These are phyloP conservation scores for Heliconius melpomene DNA, from an alignment of 1,140 invertebrate species.

Conservation along the genomic window DNA sequence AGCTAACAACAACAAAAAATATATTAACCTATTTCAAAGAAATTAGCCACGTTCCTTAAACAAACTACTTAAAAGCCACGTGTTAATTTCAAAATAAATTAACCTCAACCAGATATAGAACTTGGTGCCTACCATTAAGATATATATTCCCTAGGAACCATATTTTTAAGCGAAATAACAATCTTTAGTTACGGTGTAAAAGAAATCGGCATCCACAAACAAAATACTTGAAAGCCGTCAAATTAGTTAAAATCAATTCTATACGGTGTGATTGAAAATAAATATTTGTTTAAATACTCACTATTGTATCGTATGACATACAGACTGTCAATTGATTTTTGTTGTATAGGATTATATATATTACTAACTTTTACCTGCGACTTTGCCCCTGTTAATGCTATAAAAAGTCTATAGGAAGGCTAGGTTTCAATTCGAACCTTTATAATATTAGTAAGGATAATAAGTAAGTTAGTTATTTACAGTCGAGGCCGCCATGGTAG, in stretches of 20 bases:
- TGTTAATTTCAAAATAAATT: neutral
- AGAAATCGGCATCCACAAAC: constrained; percentile 4
- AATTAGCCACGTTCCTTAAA: constrained; percentile 5
- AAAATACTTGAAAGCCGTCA: neutral
- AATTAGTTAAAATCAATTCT: constrained; percentile 5
- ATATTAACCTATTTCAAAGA: neutral
- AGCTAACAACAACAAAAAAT: neutral
- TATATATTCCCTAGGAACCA: neutral
- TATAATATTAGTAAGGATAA: too few species aligned
- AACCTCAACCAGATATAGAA: neutral
- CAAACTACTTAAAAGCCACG: constrained; percentile 10
- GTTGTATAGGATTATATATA: neutral
- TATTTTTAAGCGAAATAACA: neutral
- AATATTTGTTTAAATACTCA: neutral
- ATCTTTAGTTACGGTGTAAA: neutral
- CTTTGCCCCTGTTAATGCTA: too few species aligned
- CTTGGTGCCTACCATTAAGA: neutral
- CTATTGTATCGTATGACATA: neutral
- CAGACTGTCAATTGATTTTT: neutral
- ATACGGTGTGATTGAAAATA: neutral
- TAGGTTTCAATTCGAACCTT: too few species aligned
- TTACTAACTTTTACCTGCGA: too few species aligned
- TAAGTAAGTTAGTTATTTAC: too few species aligned
- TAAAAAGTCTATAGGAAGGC: too few species aligned
- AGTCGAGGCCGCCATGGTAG: too few species aligned